Base-by-base conservation (phyloP, 2,797 vertebrate genomes). In the Picus viridis region DNA sequence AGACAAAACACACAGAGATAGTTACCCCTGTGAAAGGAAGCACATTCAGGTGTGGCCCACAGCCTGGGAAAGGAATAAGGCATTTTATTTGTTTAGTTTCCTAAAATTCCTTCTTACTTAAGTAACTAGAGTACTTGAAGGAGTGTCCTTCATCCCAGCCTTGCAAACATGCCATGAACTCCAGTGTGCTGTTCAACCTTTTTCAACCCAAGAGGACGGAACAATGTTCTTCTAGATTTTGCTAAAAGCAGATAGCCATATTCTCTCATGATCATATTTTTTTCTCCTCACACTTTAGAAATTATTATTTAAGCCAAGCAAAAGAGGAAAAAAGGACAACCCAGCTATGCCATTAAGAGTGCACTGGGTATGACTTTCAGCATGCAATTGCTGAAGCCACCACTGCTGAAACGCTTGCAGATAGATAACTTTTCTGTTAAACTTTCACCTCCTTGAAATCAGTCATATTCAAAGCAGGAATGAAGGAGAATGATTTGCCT, bases 401-500 rank as follows among this genome's bases (percentile, higher is more conserved):
- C 32, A 15, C 45, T 61, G 54, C 5, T 73, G 41, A 90, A 92
- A 85, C 2, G 1, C 57, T 91, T 76, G 63, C 49, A 84, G 83
- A 77, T 43, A 79, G 58, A 61, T n/a, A 80, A 69, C 29, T 5
- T 81, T 95, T 81, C 83, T 95, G 58, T 67, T 94, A 78, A 91
- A 91, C 92, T 92, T 94, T 94, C 80, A 92, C 88, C 93, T 95
- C 84, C 70, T 71, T 78, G 77, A 87, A 91, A 94, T 69, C 23
- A 85, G 32, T 53, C 0, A 0, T 75, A 56, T 87, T 93, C 43
- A 78, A 96, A 92, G 85, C 2, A 83, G 61, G 81, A 70, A 92
- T 91, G 79, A 92, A 95, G 94, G 83, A 87, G 65, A 90, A 92
- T 63, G 63, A 86, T 94, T 96, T 94, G 86, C 93, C 92, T 90